Conservation (phyloP, 2,888 invertebrate genomes). For the Apotomis turbidana region DNA sequence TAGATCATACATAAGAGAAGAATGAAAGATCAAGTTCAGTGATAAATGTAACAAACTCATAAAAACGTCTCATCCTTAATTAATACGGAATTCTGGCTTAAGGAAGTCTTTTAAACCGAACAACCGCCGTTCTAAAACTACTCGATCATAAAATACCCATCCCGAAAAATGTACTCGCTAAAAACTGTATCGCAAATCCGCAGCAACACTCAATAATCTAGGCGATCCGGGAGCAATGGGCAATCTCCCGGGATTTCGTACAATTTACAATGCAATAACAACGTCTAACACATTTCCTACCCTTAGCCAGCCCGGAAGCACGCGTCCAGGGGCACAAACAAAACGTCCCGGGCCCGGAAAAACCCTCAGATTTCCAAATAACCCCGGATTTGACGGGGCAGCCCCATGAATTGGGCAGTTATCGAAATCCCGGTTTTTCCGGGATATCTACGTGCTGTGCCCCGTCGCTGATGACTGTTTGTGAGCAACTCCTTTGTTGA, state of each 20-base stretch:
- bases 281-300: constrained; percentile 40
- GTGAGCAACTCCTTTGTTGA: constrained; percentile 27
- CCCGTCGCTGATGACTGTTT: constrained; percentile 26
- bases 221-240: constrained; percentile 32
- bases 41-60: too few relatives aligned
- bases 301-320: constrained; percentile 38
- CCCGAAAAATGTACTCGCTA: constrained; percentile 11
- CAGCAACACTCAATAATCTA: constrained; percentile 29
- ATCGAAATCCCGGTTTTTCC: constrained; percentile 41
- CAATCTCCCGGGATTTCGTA: constrained; percentile 25
- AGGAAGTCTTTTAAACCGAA: background rate
- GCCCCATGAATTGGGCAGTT: constrained; percentile 41
- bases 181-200: constrained; percentile 26
- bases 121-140: background rate
- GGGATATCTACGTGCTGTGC: constrained; percentile 33
- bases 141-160: constrained; percentile 3
- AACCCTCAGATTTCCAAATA: constrained; percentile 38
- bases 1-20: too few relatives aligned
- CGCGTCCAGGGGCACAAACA: constrained; percentile 39
- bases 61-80: too few relatives aligned
- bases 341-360: constrained; percentile 37
- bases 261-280: constrained; percentile 38
- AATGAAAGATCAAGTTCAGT: too few relatives aligned
- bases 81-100: too few relatives aligned
- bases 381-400: constrained; percentile 39